These are phyloP conservation scores for Hedya salicella DNA, from an alignment of 2,888 invertebrate genomes.

Conservation along the genomic window DNA sequence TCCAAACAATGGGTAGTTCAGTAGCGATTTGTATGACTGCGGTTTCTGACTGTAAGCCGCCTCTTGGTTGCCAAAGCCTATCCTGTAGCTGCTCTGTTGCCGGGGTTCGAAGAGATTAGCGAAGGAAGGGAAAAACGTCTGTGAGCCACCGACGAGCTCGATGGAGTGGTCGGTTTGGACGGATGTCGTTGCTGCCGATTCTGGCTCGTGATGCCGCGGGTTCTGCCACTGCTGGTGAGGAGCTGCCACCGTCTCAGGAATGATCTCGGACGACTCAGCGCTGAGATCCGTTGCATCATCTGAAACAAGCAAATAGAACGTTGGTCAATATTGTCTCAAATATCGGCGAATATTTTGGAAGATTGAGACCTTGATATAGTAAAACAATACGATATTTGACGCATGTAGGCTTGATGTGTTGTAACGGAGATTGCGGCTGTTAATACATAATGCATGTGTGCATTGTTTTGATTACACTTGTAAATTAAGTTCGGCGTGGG, in stretches of 20 bases:
- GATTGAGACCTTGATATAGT: conserved; percentile 43
- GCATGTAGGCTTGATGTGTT: conserved; percentile 42
- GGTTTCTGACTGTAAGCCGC: conserved; percentile 86
- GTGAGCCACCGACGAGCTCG: conserved; percentile 84
- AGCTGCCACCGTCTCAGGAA: conserved; percentile 74
- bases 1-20: conserved; percentile 77
- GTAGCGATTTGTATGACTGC: conserved; percentile 75
- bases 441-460: conserved; percentile 54
- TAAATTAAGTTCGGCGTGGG: conserved; percentile 57
- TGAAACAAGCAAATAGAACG: conserved; percentile 62
- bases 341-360: conserved; percentile 22
- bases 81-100: conserved; percentile 82
- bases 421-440: conserved; percentile 48
- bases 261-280: conserved; percentile 79
- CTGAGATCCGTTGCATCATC: conserved; percentile 72
- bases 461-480: conserved; percentile 54
- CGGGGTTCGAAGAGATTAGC: conserved; percentile 87
- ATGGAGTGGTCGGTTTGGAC: conserved; percentile 78
- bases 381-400: conserved; percentile 40
- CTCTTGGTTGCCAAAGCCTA: conserved; percentile 85
- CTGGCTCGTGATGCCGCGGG: conserved; percentile 56
- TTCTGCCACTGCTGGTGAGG: conserved; percentile 59
- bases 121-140: conserved; percentile 92
- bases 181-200: conserved; percentile 59
- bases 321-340: conserved; percentile 18